These are phyloP conservation scores for Brachionus manjavacas DNA, from an alignment of 1,140 invertebrate genomes.

Conservation along the genomic window DNA sequence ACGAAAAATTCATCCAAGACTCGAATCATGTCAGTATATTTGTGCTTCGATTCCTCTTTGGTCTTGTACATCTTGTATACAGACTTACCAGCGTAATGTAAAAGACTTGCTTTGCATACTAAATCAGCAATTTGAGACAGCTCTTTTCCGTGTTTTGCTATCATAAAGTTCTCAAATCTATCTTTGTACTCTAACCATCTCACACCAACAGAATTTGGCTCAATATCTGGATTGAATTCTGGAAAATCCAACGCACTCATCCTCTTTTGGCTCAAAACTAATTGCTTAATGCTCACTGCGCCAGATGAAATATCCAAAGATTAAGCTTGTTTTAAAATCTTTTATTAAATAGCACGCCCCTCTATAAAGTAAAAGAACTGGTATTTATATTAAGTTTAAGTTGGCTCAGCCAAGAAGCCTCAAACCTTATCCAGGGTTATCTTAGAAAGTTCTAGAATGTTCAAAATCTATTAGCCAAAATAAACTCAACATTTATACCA, in stretches of 20 bases:
- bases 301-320: not conserved
- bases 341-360: too few species aligned
- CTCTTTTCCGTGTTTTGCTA: not conserved
- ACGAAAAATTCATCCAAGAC: constrained; percentile 1
- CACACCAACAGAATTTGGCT: not conserved
- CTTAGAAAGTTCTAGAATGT: too few species aligned
- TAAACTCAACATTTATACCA: too few species aligned
- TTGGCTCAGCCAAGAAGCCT: too few species aligned
- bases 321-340: too few species aligned
- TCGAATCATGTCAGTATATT: not conserved
- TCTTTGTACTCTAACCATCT: not conserved
- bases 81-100: not conserved
- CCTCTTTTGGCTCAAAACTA: not conserved
- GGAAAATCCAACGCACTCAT: not conserved
- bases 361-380: too few species aligned
- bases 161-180: constrained; percentile 2
- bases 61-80: not conserved
- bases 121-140: not conserved
- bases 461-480: too few species aligned
- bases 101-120: not conserved
- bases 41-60: not conserved
- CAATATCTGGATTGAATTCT: not conserved
- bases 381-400: too few species aligned
- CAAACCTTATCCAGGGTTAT: too few species aligned
- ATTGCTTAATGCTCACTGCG: not conserved